Base-by-base conservation (phyloP, 2,888 invertebrate species). In the Boloria selene region DNA sequence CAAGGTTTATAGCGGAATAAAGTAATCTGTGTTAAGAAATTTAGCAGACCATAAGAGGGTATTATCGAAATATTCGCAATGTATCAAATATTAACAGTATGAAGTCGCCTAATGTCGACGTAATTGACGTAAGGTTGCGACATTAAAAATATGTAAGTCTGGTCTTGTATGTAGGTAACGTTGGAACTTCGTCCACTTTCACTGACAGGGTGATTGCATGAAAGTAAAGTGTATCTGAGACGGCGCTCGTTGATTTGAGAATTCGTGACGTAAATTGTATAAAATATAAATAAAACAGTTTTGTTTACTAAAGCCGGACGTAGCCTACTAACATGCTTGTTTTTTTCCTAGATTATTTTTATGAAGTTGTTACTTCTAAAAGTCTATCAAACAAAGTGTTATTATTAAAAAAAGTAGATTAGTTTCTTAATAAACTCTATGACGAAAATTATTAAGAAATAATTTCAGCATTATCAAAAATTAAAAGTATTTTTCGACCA, bases 151-250 rank as follows among this genome's bases (percentile, higher is more conserved):
- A n/a, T n/a, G n/a, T n/a, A 66, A 64, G 55, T 64, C 70, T 65
- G 69, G 69, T 72, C 61, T 68, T 69, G 65, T 70, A 72, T 69
- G 70, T 72, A 68, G 70, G 73, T 68, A 70, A 66, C 77, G 77
- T 64, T 77, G 77, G 75, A 78, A 76, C 75, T 73, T 76, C 73
- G 74, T 73, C 74, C 74, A 86, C 85, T 86, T 87, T 86, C 87
- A 85, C 87, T 83, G 77, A 74, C 73, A 70, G 73, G 73, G 72
- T 70, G 65, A 75, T 67, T 72, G 66, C 72, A 71, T 61, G 74
- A 74, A 73, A 74, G 72, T 70, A 71, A 73, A 73, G 65, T 67
- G 61, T 62, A 71, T 70, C 69, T 71, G 69, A 64, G 62, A 56
- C 55, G 42, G 49, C 38, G 18, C 50, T 54, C 50, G 64, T 38